These are phyloP conservation scores for Lymantria monacha DNA, from an alignment of 2,888 invertebrate species.

Conservation along the genomic window DNA sequence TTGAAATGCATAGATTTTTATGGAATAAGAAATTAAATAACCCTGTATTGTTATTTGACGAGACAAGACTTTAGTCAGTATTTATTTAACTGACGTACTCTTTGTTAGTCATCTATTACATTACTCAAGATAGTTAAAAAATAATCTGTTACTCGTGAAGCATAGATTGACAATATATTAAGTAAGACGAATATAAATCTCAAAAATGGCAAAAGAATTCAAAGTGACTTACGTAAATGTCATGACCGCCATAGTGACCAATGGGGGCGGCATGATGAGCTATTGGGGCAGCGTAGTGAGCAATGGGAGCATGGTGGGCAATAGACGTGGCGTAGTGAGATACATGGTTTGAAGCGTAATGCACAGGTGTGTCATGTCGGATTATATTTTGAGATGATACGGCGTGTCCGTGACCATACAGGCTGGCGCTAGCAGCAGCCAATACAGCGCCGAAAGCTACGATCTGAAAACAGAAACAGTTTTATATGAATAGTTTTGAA, in stretches of 20 bases:
- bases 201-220: not conserved
- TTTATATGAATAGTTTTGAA: not conserved
- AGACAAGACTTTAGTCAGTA: no score
- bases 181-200: no score
- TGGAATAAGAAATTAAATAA: no score
- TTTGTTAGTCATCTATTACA: no score
- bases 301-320: conserved; percentile 17
- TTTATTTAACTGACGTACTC: no score
- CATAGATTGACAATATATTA: no score
- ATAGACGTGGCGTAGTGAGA: conserved; percentile 13
- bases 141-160: no score
- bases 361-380: conserved; percentile 1
- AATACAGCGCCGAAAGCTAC: conserved; percentile 62
- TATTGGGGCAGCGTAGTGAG: conserved; percentile 27
- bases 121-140: no score
- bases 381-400: not conserved
- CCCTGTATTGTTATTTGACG: no score
- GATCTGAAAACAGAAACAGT: conserved; percentile 53
- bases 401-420: conserved; percentile 42
- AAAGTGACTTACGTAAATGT: not conserved
- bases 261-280: conserved; percentile 9
- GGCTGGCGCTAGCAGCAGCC: conserved; percentile 71
- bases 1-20: no score
- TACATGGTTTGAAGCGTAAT: conserved; percentile 9
- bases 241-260: conserved; percentile 1